Conservation (phyloP, 2,888 invertebrate genomes). For the Hedya salicella region DNA sequence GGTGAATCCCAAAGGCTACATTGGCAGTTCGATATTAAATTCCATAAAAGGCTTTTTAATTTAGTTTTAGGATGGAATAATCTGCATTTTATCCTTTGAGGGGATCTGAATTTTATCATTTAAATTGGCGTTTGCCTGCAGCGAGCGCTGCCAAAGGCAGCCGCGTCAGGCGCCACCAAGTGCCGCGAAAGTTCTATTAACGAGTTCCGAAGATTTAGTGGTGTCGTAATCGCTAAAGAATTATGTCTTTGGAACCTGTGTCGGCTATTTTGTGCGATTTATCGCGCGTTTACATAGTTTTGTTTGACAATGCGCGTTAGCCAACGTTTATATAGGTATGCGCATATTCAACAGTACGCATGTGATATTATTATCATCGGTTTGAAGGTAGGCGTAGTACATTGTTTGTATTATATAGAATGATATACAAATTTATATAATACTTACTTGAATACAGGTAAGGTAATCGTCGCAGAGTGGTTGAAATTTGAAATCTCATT, state of each 20-base stretch:
- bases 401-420: neutral
- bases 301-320: conserved; percentile 32
- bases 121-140: conserved; percentile 73
- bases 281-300: conserved; percentile 41
- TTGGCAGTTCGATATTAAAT: conserved; percentile 39
- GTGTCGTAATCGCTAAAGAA: conserved; percentile 75
- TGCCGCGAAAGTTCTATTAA: conserved; percentile 81
- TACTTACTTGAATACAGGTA: too few relatives aligned
- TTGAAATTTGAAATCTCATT: too few relatives aligned
- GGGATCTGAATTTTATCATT: conserved; percentile 79
- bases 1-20: conserved; percentile 32
- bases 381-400: neutral
- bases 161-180: conserved; percentile 74
- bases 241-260: conserved; percentile 67
- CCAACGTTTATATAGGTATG: neutral
- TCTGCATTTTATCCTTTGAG: conserved; percentile 76
- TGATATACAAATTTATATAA: too few relatives aligned
- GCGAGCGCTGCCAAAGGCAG: conserved; percentile 76
- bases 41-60: conserved; percentile 50
- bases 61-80: conserved; percentile 64
- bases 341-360: neutral
- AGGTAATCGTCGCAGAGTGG: too few relatives aligned
- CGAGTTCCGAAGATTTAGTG: conserved; percentile 81
- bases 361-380: neutral
- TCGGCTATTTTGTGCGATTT: conserved; percentile 59